phyloP scores from a whole-genome alignment of 30 jellyfish, hydroid and myxozoan genomes.

The Chrysaora quinquecirrha region DNA sequence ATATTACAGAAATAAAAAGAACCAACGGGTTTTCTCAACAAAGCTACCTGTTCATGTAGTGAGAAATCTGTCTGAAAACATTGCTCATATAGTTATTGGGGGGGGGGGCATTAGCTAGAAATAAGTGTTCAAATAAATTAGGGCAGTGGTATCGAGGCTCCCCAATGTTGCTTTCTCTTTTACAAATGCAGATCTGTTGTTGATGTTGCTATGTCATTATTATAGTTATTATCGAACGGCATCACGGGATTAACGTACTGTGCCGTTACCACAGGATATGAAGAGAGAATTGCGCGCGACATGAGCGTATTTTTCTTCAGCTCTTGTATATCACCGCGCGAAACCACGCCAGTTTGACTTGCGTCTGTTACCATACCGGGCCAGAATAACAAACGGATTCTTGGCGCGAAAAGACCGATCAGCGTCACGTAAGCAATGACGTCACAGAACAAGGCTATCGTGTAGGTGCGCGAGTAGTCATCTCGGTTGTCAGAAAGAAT shows the following conservation, averaged over 20 bases:
- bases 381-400: constrained; percentile 44
- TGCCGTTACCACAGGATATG: constrained; percentile 51
- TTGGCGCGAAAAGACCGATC: constrained; percentile 85
- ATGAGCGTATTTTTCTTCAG: constrained; percentile 47
- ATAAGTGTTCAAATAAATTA: too few relatives aligned
- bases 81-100: too few relatives aligned
- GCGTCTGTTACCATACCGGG: constrained; percentile 55
- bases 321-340: constrained; percentile 32
- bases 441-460: constrained; percentile 70
- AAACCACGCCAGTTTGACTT: constrained; percentile 31
- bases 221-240: constrained; percentile 21
- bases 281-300: constrained; percentile 61
- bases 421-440: constrained; percentile 86
- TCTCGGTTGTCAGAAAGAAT: constrained; percentile 40
- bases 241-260: constrained; percentile 18
- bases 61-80: too few relatives aligned
- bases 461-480: constrained; percentile 61
- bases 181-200: constrained; percentile 58
- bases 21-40: too few relatives aligned
- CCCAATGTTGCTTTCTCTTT: not conserved
- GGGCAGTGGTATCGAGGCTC: too few relatives aligned
- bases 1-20: too few relatives aligned
- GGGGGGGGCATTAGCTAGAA: too few relatives aligned
- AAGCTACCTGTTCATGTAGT: too few relatives aligned
- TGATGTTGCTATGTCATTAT: constrained; percentile 49